Percentiles rank a stretch among this genome's conserved stretches.
Conservation (phyloP, 2,888 invertebrate genomes). For the Adela reaumurella region DNA sequence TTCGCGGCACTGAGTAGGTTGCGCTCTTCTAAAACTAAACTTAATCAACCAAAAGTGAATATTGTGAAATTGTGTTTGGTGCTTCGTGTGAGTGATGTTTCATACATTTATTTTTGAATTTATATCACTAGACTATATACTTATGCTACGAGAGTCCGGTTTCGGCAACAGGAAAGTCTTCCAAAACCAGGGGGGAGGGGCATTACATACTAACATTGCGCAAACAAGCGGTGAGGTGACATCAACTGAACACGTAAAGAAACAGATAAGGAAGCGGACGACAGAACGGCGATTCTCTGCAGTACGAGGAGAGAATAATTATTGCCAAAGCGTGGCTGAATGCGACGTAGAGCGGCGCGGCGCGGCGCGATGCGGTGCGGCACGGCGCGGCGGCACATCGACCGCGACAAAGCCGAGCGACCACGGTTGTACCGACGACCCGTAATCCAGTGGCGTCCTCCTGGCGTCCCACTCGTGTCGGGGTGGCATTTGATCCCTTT, state of each 20-base stretch:
- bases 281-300: slow-evolving; percentile 1
- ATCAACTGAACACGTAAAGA: slow-evolving; percentile 6
- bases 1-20: neutral
- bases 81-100: slow-evolving; percentile 51
- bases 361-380: too few relatives aligned
- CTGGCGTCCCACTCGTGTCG: too few relatives aligned
- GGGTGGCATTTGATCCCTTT: too few relatives aligned
- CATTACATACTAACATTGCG: slow-evolving; percentile 1
- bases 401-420: too few relatives aligned
- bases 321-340: too few relatives aligned
- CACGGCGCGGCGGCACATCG: too few relatives aligned
- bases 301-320: neutral
- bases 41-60: slow-evolving; percentile 4
- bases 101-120: slow-evolving; percentile 49
- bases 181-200: slow-evolving; percentile 6
- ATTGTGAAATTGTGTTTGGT: slow-evolving; percentile 21
- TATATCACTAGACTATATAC: slow-evolving; percentile 33
- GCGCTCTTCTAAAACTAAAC: neutral
- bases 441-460: too few relatives aligned
- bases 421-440: too few relatives aligned
- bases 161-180: slow-evolving; percentile 53
- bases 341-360: too few relatives aligned
- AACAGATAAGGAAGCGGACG: slow-evolving; percentile 3
- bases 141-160: slow-evolving; percentile 46
- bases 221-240: slow-evolving; percentile 13